A percentile compares a stretch with the other conserved stretches of the same genome.
These are phyloP conservation scores for Antheraea yamamai DNA, from an alignment of 2,888 invertebrate genomes.

Conservation along the genomic window DNA sequence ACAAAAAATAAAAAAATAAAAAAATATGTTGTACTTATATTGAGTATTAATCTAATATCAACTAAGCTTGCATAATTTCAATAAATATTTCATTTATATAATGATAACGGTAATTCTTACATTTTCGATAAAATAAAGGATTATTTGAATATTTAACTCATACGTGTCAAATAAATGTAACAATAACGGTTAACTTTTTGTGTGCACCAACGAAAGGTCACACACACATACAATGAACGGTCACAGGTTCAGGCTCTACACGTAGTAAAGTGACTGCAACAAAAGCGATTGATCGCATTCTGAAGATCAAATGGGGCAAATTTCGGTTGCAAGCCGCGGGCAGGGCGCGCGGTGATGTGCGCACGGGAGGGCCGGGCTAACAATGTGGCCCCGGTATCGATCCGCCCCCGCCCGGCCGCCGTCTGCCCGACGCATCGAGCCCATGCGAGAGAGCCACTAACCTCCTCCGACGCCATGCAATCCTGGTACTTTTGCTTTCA, in stretches of 20 bases:
- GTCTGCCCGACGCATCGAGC: slow-evolving; percentile 68
- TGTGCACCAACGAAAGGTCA: not conserved
- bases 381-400: slow-evolving; percentile 80
- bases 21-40: too few relatives aligned
- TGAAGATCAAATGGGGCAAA: slow-evolving; percentile 78
- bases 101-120: too few relatives aligned
- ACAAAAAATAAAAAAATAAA: too few relatives aligned
- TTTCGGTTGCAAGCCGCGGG: slow-evolving; percentile 65
- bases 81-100: too few relatives aligned
- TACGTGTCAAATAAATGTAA: not conserved
- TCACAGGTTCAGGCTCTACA: slow-evolving; percentile 35
- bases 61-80: too few relatives aligned
- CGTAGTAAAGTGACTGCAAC: slow-evolving; percentile 71
- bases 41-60: too few relatives aligned
- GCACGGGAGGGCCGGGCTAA: slow-evolving; percentile 57
- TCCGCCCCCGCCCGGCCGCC: slow-evolving; percentile 59
- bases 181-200: not conserved
- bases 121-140: too few relatives aligned
- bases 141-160: too few relatives aligned
- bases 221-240: not conserved
- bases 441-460: slow-evolving; percentile 49
- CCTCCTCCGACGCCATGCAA: slow-evolving; percentile 62
- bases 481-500: slow-evolving; percentile 75
- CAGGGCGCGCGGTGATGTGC: slow-evolving; percentile 45
- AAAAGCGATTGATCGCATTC: slow-evolving; percentile 76